Percentiles rank a stretch among this genome's conserved stretches.
Evolutionary conservation across 2,797 vertebrate genomes (phyloP).

Genomic region (Myoxocephalus aenaeus): DNA sequence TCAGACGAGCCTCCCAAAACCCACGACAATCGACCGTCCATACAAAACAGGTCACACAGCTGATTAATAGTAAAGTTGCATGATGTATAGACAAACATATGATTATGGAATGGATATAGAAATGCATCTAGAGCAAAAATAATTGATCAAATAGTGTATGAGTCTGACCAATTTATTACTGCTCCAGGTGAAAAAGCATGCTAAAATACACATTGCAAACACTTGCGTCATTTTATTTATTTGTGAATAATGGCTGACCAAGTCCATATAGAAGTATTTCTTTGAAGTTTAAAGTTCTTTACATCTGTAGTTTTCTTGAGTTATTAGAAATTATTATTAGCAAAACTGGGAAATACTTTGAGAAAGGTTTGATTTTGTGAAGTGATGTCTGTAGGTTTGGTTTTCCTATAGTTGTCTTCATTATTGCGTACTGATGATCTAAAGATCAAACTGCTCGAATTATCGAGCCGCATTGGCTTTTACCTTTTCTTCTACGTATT

Average conservation of each 20-base stretch:
- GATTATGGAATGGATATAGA: not conserved
- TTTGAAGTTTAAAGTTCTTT: constrained; percentile 29
- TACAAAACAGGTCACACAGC: not conserved
- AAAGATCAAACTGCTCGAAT: too few species aligned
- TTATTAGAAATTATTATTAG: not conserved
- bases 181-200: constrained; percentile 49
- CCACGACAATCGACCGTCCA: not conserved
- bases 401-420: too few species aligned
- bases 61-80: not conserved
- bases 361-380: not conserved
- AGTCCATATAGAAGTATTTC: constrained; percentile 10
- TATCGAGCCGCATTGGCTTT: too few species aligned
- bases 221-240: constrained; percentile 62
- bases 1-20: not conserved
- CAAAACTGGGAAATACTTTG: not conserved
- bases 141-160: constrained; percentile 28
- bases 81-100: not conserved
- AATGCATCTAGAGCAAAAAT: constrained; percentile 7
- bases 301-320: constrained; percentile 1
- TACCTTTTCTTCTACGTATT: too few species aligned
- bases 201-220: constrained; percentile 52
- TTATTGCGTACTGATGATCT: too few species aligned
- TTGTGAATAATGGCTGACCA: constrained; percentile 46
- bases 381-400: not conserved
- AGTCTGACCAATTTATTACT: constrained; percentile 26